phyloP scores from a whole-genome alignment of 2,113 vertebrate genomes.

The Nipponia nippon region DNA sequence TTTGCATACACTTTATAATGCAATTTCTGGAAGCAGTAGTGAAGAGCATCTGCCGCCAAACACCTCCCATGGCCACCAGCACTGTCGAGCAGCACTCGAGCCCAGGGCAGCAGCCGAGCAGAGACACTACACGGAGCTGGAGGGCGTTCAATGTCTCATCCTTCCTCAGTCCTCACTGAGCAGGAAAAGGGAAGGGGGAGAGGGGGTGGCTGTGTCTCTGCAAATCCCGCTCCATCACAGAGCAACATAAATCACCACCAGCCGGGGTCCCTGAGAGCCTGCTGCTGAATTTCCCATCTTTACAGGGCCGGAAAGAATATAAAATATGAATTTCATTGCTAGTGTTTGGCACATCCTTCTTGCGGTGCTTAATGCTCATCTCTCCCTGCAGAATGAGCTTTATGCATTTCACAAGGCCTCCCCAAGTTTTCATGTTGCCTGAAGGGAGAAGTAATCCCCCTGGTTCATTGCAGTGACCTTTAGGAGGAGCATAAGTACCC shows the following conservation, averaged over 20 bases:
- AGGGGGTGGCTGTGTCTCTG: background rate
- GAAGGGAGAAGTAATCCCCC: background rate
- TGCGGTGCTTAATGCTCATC: background rate
- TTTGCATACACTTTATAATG: background rate
- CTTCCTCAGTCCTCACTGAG: background rate
- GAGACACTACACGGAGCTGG: background rate
- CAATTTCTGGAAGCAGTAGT: background rate
- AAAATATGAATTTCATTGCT: background rate
- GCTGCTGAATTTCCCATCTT: background rate
- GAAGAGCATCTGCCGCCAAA: background rate
- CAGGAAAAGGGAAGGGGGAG: background rate
- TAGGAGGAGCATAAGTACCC: background rate
- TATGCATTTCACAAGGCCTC: background rate
- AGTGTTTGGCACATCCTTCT: background rate
- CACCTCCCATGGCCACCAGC: background rate
- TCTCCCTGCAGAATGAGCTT: background rate
- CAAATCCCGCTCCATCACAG: background rate
- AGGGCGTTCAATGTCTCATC: background rate
- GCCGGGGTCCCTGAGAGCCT: background rate
- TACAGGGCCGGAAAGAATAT: background rate
- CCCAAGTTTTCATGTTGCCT: background rate
- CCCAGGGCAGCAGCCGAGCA: background rate
- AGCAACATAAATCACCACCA: background rate
- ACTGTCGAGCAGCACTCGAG: accelerated
- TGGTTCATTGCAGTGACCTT: background rate